Base-by-base conservation (phyloP, 2,113 vertebrate species). In the Alouatta palliata region DNA sequence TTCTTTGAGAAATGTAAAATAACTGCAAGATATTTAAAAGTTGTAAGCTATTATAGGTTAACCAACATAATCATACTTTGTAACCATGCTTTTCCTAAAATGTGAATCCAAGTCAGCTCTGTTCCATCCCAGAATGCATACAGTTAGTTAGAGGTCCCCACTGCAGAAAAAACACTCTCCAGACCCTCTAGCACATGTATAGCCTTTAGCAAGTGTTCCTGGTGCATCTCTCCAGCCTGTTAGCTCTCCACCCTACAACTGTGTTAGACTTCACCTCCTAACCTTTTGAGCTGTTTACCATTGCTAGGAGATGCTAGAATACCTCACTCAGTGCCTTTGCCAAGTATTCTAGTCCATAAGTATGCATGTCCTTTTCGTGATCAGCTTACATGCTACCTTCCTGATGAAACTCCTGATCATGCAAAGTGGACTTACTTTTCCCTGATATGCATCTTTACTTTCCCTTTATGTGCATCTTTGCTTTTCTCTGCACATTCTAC, bases 231-330 rank as follows among this genome's bases (percentile, higher is more conserved):
- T 27, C 4, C 47, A 58, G 9, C 10, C 20, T 91, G 23, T 35
- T 0, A 17, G 11, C 6, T 32, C 0, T 0, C 17, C 13, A 21
- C 7, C 16, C 12, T 79, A 1, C 8, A 37, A 17, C 3, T 30
- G 19, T 71, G 35, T 52, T 37, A 17, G 23, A 47, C 2, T 66
- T 68, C 16, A 9, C 8, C 25, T 92, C 17, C 5, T 12, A n/a
- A 4, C 1, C 30, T 40, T 70, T 37, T 25, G 12, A 83, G 13
- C 3, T 54, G 47, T 71, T 77, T n/a, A 20, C 1, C 61, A 17
- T 47, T 47, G 9, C 10, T 14, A 37, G 61, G 49, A 68, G 52
- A n/a, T 49, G 10, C 20, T 17, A n/a, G 35, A 66, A 9, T 43
- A 17, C 35, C 45, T 54, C 35, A 25, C 37, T 54, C 35, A 20